Percentiles rank a stretch among this genome's conserved stretches.
phyloP scores from a whole-genome alignment of 2,113 vertebrate genomes.

The Cyanocitta stelleri region DNA sequence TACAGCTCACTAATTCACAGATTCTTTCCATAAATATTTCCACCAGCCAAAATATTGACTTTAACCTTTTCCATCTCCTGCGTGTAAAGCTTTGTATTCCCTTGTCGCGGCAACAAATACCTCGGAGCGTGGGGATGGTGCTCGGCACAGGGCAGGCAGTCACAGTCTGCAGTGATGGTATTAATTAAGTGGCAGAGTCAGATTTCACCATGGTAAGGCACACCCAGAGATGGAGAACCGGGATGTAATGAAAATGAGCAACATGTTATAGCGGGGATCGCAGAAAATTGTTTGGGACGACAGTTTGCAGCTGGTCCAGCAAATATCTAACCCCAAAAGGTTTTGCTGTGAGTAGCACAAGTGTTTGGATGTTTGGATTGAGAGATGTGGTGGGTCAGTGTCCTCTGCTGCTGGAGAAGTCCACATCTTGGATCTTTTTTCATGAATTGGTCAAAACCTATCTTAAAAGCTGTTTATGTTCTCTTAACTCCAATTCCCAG shows the following conservation, averaged over 20 bases:
- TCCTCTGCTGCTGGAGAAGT: not conserved
- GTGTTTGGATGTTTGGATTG: not conserved
- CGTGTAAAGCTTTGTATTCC: slow-evolving; percentile 36
- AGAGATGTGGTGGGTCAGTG: not conserved
- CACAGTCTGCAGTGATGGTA: not conserved
- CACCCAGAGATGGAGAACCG: not conserved
- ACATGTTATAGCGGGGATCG: not conserved
- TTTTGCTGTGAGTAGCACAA: not conserved
- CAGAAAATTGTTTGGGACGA: not conserved
- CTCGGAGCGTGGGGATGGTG: not conserved
- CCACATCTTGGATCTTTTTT: not conserved
- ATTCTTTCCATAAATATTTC: slow-evolving; percentile 56
- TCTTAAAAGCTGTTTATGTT: not conserved
- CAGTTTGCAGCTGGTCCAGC: not conserved
- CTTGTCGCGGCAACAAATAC: slow-evolving; percentile 15
- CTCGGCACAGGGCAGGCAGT: not conserved
- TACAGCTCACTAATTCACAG: slow-evolving; percentile 11
- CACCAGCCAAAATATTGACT: slow-evolving; percentile 61
- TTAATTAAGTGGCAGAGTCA: slow-evolving; percentile 53
- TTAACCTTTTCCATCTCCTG: slow-evolving; percentile 57
- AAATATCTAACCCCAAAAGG: not conserved
- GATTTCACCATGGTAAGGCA: slow-evolving; percentile 32
- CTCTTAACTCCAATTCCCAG: not conserved
- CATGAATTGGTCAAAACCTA: not conserved
- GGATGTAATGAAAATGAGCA: not conserved